These are phyloP conservation scores for Clarias laeviceps DNA, from an alignment of 2,797 vertebrate genomes.

Conservation along the genomic window DNA sequence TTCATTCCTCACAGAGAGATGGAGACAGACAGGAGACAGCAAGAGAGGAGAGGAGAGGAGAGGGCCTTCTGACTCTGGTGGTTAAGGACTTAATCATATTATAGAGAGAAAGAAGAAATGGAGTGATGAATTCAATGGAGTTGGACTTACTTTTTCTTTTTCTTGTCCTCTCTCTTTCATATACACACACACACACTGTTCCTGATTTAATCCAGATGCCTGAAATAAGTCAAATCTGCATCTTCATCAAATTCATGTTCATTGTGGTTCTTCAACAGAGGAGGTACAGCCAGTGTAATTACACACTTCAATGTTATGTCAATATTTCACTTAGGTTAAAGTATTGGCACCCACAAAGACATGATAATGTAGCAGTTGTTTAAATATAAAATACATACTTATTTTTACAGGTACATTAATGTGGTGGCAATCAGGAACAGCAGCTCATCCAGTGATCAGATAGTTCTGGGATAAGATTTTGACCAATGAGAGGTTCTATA, in stretches of 20 bases:
- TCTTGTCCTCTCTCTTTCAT: too few relatives aligned
- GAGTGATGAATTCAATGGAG: background rate
- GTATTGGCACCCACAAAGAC: background rate
- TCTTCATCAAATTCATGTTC: background rate
- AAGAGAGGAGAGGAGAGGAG: slow-evolving; percentile 37
- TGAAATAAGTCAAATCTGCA: too few relatives aligned
- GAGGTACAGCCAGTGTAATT: too few relatives aligned
- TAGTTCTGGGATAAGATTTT: background rate
- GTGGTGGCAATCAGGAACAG: too few relatives aligned
- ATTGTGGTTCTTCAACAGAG: background rate
- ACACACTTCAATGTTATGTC: background rate
- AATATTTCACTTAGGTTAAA: background rate
- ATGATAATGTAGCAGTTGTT: background rate
- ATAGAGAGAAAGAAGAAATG: slow-evolving; percentile 58
- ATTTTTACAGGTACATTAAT: background rate
- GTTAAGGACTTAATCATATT: slow-evolving; percentile 76
- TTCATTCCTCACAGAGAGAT: background rate
- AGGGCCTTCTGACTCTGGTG: slow-evolving; percentile 66
- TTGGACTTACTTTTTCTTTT: slow-evolving; percentile 33
- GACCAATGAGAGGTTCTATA: background rate
- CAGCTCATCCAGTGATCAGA: background rate
- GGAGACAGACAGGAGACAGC: background rate
- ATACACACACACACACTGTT: background rate
- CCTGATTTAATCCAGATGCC: slow-evolving; percentile 3
- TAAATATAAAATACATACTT: background rate